These are phyloP conservation scores for Cryptomyrus ogoouensis DNA, from an alignment of 2,113 vertebrate genomes.

Conservation along the genomic window DNA sequence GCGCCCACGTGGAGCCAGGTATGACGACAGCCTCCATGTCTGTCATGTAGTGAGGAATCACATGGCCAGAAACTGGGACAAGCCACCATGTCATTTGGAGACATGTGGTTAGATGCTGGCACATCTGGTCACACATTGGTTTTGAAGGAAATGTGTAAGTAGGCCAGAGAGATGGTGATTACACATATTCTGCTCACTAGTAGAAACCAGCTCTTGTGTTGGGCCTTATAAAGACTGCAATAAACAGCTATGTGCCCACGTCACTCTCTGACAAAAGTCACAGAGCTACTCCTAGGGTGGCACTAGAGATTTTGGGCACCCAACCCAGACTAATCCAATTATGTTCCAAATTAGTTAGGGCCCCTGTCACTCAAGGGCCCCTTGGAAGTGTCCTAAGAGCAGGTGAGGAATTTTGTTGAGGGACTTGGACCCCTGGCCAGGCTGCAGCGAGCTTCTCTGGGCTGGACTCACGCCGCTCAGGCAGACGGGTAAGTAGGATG, in stretches of 20 bases:
- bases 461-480: neutral
- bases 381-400: neutral
- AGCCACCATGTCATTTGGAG: neutral
- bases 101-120: neutral
- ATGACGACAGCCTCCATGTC: neutral
- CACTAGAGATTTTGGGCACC: neutral
- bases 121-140: neutral
- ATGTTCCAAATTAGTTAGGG: neutral
- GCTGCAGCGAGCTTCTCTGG: neutral
- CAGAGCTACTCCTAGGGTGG: neutral
- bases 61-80: neutral
- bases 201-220: neutral
- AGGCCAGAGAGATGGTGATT: neutral
- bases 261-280: neutral
- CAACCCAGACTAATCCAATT: neutral
- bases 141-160: neutral
- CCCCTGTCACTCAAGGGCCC: neutral
- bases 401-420: neutral
- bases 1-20: neutral
- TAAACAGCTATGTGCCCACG: neutral
- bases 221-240: neutral
- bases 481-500: neutral
- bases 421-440: neutral
- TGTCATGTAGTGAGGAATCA: neutral
- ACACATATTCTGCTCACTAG: neutral